Base-by-base conservation (phyloP, 2,113 vertebrate species). In the Thalassarche chlororhynchos region DNA sequence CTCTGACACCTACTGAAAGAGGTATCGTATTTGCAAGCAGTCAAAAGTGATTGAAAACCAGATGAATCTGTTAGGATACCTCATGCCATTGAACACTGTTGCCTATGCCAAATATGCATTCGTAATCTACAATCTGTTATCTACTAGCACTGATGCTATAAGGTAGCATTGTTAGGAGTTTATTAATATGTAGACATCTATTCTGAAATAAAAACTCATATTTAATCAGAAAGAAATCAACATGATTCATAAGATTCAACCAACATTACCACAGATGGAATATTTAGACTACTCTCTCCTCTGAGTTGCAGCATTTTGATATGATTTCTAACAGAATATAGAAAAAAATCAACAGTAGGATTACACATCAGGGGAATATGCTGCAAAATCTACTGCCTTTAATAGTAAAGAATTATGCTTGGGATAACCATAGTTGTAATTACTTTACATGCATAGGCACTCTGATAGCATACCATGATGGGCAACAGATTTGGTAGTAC, bases 1-100 rank as follows among this genome's bases (percentile, higher is more conserved):
- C 91, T 97, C 92, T 98, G 92, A 94, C 96, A 97, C 76, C 96
- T 95, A 95, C 84, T 95, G 93, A 96, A 96, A 96, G 93, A 98
- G 96, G 84, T 98, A 91, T 96, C 55, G 93, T 87, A 89, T 93
- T 94, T 88, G 93, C 84, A 97, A 89, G 84, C 87, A 95, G 84
- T 91, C 92, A 97, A 94, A 96, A 96, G 68, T 83, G 93, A 96
- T 93, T 97, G 77, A 87, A 96, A 96, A 95, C 96, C 84, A 91
- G 93, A 68, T 95, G 92, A 97, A 96, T 97, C 82, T 95, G 69
- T 91, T 93, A 93, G 83, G 83, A 92, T 93, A 86, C 70, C 85
- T 91, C 86, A 94, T 97, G 95, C 95, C 97, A 98, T 97, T 97
- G 97, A 97, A 97, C 62, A 90, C 90, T 94, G 72, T 55, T 96